Evolutionary conservation across 2,113 vertebrate genomes (phyloP), one percentile per base, ranked within the genome.

Genomic region (Neogale vison): DNA sequence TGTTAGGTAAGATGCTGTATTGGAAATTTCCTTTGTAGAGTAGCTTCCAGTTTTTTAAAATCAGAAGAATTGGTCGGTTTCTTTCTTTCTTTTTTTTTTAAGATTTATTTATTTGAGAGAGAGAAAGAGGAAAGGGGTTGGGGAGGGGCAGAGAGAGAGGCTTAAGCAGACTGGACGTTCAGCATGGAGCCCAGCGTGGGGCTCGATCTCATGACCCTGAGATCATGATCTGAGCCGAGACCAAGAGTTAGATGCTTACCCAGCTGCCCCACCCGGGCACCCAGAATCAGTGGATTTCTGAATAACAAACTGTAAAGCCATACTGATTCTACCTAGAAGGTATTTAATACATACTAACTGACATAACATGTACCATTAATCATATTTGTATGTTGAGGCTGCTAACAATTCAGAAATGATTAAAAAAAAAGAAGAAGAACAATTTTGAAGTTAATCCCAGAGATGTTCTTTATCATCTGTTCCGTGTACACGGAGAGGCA

Each of bases 1-100:
- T 88, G 3, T 72, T 72, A 71, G 2, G 4, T 67, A 55, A 69
- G 31, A 69, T 83, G 3, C n/a, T 82, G 6, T 34, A 1, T 21
- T 96, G 21, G 59, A 85, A 67, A 91, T 84, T 82, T 93, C 9
- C 31, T 82, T 81, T 83, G 34, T 83, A 39, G 72, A 91, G 59
- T 52, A 93, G 23, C 24, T 95, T 8, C 20, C 10, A 11, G 23
- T 31, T 87, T 74, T 79, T 97, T 90, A 67, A 94, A 93, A 92
- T 93, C 89, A 93, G 8, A 67, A 84, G 84, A 83, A 71, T 74
- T 21, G 88, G 71, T 90, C 17, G 7, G 15, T 69, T 69, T 69
- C 65, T 69, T 69, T 69, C 15, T 31, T 63, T 50, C 47, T 50
- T 47, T 3, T 65, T 69, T 69, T 7, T 65, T 67, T 17, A 69